These are phyloP conservation scores for Hartigia nigra DNA, from an alignment of 2,888 invertebrate species.

Conservation along the genomic window DNA sequence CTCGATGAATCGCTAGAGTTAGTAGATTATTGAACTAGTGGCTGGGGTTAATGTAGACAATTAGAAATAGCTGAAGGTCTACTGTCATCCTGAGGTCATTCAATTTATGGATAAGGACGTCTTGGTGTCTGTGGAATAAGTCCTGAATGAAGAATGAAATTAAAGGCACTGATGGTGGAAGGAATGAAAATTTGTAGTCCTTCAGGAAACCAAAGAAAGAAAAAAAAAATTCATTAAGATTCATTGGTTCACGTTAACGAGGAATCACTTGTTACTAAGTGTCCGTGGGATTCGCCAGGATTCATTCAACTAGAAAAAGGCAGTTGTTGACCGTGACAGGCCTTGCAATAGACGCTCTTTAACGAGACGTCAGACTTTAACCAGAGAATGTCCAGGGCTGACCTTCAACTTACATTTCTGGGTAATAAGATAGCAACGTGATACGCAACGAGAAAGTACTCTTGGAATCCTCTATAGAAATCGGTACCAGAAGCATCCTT, in stretches of 20 bases:
- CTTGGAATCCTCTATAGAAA: too few species aligned
- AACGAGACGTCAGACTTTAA: conserved; percentile 1
- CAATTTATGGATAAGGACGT: background rate
- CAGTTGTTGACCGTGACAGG: conserved; percentile 15
- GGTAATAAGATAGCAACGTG: conserved; percentile 2
- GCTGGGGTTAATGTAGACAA: background rate
- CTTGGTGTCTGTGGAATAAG: background rate
- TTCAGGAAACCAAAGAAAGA: too few species aligned
- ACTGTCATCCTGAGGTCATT: background rate
- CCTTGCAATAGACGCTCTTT: background rate
- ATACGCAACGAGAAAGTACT: background rate
- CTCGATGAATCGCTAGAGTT: background rate
- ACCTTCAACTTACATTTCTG: conserved; percentile 10
- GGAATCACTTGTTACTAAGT: background rate
- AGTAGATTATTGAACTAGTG: background rate
- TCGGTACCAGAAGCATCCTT: too few species aligned
- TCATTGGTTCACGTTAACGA: background rate
- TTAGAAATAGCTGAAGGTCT: background rate
- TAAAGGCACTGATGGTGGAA: background rate
- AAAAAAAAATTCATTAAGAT: background rate
- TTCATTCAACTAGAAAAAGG: conserved; percentile 10
- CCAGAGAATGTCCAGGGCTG: background rate
- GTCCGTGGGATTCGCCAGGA: background rate
- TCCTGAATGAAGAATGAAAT: background rate
- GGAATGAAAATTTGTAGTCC: too few species aligned